A percentile compares a stretch with the other conserved stretches of the same genome.
Conservation (phyloP, 2,113 vertebrate genomes). For the Lepus americanus region DNA sequence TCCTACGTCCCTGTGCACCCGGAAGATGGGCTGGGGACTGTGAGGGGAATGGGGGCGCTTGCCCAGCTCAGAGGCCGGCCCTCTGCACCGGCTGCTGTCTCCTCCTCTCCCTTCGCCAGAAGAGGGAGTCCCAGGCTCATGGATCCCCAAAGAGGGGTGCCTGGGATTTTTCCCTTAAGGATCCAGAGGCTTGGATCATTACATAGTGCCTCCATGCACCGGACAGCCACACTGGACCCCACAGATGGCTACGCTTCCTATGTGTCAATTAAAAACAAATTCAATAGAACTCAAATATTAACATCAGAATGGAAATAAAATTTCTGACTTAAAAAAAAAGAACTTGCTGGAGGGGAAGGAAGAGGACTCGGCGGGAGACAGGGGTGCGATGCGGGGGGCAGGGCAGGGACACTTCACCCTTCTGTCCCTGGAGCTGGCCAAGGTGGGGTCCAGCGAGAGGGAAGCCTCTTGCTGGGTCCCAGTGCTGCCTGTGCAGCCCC, state of each 20-base stretch:
- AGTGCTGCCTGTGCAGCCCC: constrained; percentile 48
- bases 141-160: constrained; percentile 1
- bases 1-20: fast-evolving
- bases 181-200: not conserved
- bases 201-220: no score
- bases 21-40: not conserved
- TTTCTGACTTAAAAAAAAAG: no score
- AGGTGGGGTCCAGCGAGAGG: constrained; percentile 24
- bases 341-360: not conserved
- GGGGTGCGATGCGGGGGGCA: fast-evolving
- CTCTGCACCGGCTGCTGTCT: fast-evolving
- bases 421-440: not conserved
- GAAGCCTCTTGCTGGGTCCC: constrained; percentile 64
- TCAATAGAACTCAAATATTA: no score
- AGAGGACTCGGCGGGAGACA: no score
- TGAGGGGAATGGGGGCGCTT: fast-evolving
- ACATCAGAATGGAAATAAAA: no score
- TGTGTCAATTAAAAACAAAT: no score
- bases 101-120: constrained; percentile 55
- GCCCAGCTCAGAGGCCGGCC: not conserved
- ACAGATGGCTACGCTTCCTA: no score
- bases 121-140: constrained; percentile 72
- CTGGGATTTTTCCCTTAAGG: not conserved
- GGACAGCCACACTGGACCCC: no score
- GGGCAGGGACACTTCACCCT: fast-evolving